Conservation (phyloP, 2,797 vertebrate species). For the Amazona ochrocephala region DNA sequence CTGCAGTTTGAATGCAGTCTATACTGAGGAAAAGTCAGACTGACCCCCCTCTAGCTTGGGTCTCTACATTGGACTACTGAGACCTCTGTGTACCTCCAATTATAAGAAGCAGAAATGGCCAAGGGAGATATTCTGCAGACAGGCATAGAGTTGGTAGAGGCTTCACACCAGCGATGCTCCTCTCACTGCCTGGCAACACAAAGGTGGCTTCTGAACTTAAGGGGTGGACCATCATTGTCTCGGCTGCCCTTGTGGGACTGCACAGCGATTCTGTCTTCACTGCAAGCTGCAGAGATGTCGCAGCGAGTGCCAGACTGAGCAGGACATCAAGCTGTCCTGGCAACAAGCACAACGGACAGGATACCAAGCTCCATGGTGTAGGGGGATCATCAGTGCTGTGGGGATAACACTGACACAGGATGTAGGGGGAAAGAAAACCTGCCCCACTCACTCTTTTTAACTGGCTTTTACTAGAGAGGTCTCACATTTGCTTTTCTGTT, state of each 20-base stretch:
- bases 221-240: accelerated
- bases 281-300: background rate
- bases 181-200: accelerated
- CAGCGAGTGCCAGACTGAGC: accelerated
- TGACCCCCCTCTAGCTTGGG: background rate
- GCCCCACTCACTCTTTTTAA: background rate
- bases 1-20: background rate
- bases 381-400: no score
- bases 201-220: background rate
- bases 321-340: no score
- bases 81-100: background rate
- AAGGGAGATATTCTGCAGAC: accelerated
- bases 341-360: background rate
- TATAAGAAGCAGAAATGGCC: background rate
- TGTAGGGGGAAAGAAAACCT: background rate
- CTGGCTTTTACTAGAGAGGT: background rate
- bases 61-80: no score
- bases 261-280: background rate
- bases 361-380: background rate
- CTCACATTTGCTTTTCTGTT: background rate
- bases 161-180: background rate
- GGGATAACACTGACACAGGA: background rate
- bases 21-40: background rate
- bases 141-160: background rate
- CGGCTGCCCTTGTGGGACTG: background rate